A percentile compares a stretch with the other conserved stretches of the same genome.
These are phyloP conservation scores for Synanthedon myopaeformis DNA, from an alignment of 2,888 invertebrate species.

Conservation along the genomic window DNA sequence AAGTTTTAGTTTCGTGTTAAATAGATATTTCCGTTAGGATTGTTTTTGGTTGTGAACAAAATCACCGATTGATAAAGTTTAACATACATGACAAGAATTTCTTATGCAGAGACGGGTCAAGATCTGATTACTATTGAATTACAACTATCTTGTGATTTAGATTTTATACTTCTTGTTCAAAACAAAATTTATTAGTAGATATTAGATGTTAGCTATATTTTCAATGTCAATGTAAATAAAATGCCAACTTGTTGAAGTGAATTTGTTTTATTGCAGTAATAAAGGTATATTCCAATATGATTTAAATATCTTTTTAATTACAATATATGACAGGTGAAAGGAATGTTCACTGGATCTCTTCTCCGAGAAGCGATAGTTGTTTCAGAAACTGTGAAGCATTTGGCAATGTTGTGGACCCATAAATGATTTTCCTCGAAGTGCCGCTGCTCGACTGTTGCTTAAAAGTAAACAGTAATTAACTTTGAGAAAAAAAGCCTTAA, in stretches of 20 bases:
- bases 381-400: constrained; percentile 95
- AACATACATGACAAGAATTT: constrained; percentile 16
- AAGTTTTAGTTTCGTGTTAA: constrained; percentile 10
- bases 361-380: constrained; percentile 85
- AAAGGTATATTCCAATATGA: not conserved
- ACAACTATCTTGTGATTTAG: constrained; percentile 66
- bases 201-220: constrained; percentile 71
- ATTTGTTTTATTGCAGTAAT: not conserved
- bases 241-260: constrained; percentile 66
- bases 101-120: constrained; percentile 30
- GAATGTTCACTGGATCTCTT: constrained; percentile 74
- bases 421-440: constrained; percentile 84
- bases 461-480: constrained; percentile 19
- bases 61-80: constrained; percentile 9
- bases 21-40: constrained; percentile 4
- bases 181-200: constrained; percentile 67
- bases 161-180: constrained; percentile 71
- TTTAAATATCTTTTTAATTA: not conserved
- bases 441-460: constrained; percentile 77
- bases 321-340: constrained; percentile 10
- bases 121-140: constrained; percentile 57
- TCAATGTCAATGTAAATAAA: constrained; percentile 72
- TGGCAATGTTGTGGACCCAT: constrained; percentile 94
- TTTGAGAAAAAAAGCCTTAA: no score
- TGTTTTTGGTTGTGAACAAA: constrained; percentile 31